Conservation (phyloP, 2,888 invertebrate species). For the Tortricodes alternella region DNA sequence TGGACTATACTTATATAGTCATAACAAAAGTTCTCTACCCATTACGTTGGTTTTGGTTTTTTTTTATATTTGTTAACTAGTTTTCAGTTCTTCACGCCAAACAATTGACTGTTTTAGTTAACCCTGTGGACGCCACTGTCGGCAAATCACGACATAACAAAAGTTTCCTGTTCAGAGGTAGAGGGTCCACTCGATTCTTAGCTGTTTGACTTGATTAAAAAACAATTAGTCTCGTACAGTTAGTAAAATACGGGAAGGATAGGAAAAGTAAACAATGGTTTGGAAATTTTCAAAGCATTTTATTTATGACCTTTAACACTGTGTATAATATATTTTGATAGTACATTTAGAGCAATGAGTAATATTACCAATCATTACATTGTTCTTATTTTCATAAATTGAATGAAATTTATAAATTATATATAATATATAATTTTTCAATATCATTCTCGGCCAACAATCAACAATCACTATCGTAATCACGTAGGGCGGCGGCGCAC, state of each 20-base stretch:
- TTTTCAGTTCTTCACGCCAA: no score
- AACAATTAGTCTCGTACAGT: no score
- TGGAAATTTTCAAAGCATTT: slow-evolving; percentile 83
- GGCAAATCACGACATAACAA: no score
- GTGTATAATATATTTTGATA: slow-evolving; percentile 84
- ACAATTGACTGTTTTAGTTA: no score
- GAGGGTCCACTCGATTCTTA: no score
- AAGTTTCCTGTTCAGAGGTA: no score
- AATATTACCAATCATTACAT: slow-evolving; percentile 83
- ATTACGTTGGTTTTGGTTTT: no score
- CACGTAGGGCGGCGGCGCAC: slow-evolving; percentile 51
- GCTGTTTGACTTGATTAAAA: no score
- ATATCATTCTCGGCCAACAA: slow-evolving; percentile 78
- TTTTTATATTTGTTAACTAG: no score
- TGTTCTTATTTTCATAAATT: slow-evolving; percentile 79
- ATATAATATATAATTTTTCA: slow-evolving; percentile 75
- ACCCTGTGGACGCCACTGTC: no score
- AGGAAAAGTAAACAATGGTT: slow-evolving; percentile 60
- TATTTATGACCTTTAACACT: slow-evolving; percentile 83
- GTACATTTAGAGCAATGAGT: slow-evolving; percentile 84
- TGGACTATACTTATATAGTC: no score
- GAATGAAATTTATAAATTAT: slow-evolving; percentile 81
- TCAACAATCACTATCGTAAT: slow-evolving; percentile 78
- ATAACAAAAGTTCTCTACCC: no score
- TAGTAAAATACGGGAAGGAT: background rate